Evolutionary conservation across 2,888 invertebrate species (phyloP), one percentile per base, ranked within the genome.

Genomic region (Phengaris alcon): DNA sequence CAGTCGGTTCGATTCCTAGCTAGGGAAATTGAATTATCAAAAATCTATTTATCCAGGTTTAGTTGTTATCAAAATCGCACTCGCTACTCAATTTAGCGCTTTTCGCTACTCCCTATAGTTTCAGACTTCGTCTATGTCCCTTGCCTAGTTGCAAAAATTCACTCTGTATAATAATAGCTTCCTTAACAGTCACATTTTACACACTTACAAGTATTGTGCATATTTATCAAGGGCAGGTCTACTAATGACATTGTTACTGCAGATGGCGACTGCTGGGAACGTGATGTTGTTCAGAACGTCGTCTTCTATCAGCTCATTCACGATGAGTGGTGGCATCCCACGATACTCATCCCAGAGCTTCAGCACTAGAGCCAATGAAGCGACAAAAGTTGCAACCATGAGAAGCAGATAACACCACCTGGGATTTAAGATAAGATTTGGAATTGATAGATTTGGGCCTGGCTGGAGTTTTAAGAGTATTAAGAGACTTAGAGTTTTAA

Each of bases 211-310:
- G 74, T 84, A 80, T 6, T 82, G 79, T 0, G 90, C 87, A 52
- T 90, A 85, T 5, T 81, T 73, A 2, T 79, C 68, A 1, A 89
- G 87, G 15, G 83, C 84, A 1, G 73, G 78, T 48, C 81, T 82
- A 80, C 93, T 94, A 76, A 94, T 88, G 79, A 94, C 88, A 85
- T 95, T 95, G 79, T 92, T 88, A 76, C 92, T 90, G 84, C 95
- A 95, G 79, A 95, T 88, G 6, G 94, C 94, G 64, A 95, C 88
- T 0, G 91, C 95, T 10, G 95, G 95, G 89, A 95, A 95, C 79
- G 90, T 87, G 13, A 95, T 84, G 70, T 90, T 84, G 75, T 86
- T 82, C 48, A 94, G 84, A n/a, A 92, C 88, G 84, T 90, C 90
- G 79, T 83, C 83, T 12, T 82, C 77, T 13, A 82, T 81, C 75